phyloP scores from a whole-genome alignment of 37 sponge, comb jelly and placozoan species.

The Hexactinellida sp. region DNA sequence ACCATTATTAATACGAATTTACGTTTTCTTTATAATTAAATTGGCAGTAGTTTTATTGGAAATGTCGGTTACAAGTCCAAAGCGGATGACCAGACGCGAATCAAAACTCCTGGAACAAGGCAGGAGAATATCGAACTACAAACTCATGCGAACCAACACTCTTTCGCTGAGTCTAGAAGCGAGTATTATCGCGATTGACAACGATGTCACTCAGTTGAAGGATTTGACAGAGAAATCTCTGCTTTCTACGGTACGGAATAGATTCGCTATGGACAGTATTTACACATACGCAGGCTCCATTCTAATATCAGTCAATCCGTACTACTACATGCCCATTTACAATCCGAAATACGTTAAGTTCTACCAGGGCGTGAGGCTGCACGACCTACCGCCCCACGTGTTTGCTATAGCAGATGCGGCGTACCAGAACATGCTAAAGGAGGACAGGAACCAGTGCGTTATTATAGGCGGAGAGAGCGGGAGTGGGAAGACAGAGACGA shows the following conservation, averaged over 20 bases:
- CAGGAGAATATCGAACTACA: neutral
- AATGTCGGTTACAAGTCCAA: too few species aligned
- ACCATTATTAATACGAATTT: neutral
- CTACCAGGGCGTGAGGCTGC: constrained; percentile 47
- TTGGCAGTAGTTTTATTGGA: too few species aligned
- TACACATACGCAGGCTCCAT: constrained; percentile 94
- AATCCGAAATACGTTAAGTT: constrained; percentile 65
- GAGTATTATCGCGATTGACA: neutral
- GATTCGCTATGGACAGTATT: constrained; percentile 69
- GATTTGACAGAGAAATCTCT: constrained; percentile 73
- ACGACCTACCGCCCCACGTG: constrained; percentile 70
- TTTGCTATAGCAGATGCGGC: constrained; percentile 78
- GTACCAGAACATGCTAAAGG: constrained; percentile 56
- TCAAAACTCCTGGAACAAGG: neutral
- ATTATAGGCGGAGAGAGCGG: constrained; percentile 91
- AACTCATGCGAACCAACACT: neutral
- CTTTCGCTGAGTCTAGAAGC: constrained; percentile 11
- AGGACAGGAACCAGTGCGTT: constrained; percentile 57
- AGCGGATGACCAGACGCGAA: neutral
- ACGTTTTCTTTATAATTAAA: neutral
- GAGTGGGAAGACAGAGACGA: constrained; percentile 82
- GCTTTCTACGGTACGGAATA: constrained; percentile 45
- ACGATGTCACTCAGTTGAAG: constrained; percentile 65
- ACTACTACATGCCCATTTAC: constrained; percentile 68
- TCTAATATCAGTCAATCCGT: constrained; percentile 79